Evolutionary conservation across 2,888 invertebrate species (phyloP), one percentile per base, ranked within the genome.

Genomic region (Byasa hedistus): DNA sequence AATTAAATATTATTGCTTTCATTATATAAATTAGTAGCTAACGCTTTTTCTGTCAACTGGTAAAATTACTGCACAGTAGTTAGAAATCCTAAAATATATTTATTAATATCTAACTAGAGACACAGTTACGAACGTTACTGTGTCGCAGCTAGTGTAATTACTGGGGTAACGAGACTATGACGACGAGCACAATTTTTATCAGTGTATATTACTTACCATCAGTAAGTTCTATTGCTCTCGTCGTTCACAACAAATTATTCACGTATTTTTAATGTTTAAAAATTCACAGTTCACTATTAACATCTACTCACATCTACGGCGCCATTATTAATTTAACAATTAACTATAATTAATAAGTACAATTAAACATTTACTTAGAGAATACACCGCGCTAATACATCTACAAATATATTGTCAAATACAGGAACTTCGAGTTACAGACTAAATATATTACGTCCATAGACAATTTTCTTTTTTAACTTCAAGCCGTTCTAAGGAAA

Each of bases 321-420:
- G 32, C 32, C 32, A 32, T 32, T 1, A 32, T 32, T 32, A 8
- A 32, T 10, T 61, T 66, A 54, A 62, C 58, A 66, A 27, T 59
- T 21, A 32, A 54, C 15, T 51, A 27, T 57, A 39, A 23, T 44
- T 61, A 66, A 21, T 66, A 66, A 66, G 66, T 64, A 61, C 63
- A 57, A 64, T 15, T 22, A 39, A 58, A 66, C 27, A 21, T 15
- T 55, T 56, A 61, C 19, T 54, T n/a, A 22, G 22, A 62, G 55
- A 66, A 58, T 44, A 62, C 69, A 48, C 32, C 15, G 22, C 36
- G 32, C 32, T 7, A 36, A 27, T 32, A 60, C 24, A 12, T 8
- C 74, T 75, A 76, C 71, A 72, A 68, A 72, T 73, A 87, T 89
- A 89, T 89, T 89, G 89, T 89, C 89, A 82, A 79, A 73, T 75